Conservation (phyloP, 2,113 vertebrate species). For the Vombatus ursinus region DNA sequence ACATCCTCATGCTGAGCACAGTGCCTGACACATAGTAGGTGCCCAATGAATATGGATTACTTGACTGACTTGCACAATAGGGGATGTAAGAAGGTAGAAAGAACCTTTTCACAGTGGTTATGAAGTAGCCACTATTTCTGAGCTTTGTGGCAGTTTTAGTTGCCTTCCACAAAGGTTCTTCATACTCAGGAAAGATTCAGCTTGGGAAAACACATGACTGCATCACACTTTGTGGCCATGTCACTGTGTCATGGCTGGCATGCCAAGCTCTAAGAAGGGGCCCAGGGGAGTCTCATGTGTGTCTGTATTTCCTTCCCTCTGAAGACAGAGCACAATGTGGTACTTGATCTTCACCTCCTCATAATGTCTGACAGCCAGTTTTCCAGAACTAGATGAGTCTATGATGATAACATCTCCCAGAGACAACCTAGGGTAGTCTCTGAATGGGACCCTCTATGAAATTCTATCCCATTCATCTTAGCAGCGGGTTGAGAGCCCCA, state of each 20-base stretch:
- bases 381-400: neutral
- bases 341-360: neutral
- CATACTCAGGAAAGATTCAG: neutral
- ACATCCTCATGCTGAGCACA: neutral
- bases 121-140: neutral
- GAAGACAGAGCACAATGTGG: neutral
- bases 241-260: neutral
- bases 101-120: neutral
- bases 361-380: neutral
- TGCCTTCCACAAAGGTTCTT: neutral
- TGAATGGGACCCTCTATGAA: neutral
- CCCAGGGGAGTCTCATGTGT: neutral
- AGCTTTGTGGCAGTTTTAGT: neutral
- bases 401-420: neutral
- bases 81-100: neutral
- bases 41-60: neutral
- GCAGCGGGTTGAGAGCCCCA: neutral
- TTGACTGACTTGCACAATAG: neutral
- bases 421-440: neutral
- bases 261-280: neutral
- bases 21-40: neutral
- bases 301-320: neutral
- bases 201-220: neutral
- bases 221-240: neutral
- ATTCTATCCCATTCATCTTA: neutral